A percentile compares a stretch with the other conserved stretches of the same genome.
Conservation (phyloP, 2,888 invertebrate species). For the Branchellion lobata region DNA sequence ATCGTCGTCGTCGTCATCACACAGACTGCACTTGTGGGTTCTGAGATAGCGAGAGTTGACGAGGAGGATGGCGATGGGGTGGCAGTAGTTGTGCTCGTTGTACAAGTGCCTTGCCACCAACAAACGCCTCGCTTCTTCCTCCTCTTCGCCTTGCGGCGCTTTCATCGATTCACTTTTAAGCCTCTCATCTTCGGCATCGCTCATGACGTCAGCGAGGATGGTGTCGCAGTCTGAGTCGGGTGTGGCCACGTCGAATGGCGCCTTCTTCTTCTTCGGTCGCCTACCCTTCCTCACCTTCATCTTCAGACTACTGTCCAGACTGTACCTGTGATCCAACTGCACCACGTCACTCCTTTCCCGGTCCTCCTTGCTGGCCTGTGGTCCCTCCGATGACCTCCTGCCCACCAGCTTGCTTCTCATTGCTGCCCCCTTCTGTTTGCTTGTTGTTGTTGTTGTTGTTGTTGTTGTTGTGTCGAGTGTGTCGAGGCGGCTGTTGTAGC, state of each 20-base stretch:
- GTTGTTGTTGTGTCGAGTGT: too few species aligned
- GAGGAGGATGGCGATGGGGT: background rate
- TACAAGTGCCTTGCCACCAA: background rate
- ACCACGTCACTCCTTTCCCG: background rate
- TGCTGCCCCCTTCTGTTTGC: background rate
- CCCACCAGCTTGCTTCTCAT: background rate
- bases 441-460: too few species aligned
- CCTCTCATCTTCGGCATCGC: background rate
- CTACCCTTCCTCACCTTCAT: constrained; percentile 30
- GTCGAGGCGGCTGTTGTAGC: too few species aligned
- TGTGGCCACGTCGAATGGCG: too few species aligned
- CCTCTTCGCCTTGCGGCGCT: too few species aligned
- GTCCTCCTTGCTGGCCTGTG: background rate
- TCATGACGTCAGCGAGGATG: background rate
- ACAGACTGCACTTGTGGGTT: background rate
- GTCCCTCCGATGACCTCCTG: background rate
- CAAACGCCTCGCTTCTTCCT: too few species aligned
- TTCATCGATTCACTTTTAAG: too few species aligned
- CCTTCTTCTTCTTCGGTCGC: constrained; percentile 10
- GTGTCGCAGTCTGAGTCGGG: constrained; percentile 8
- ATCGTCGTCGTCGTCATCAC: background rate
- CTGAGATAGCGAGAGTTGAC: background rate
- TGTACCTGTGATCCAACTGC: constrained; percentile 25
- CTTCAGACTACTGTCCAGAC: background rate
- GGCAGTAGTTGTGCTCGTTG: background rate